A percentile compares a stretch with the other conserved stretches of the same genome.
These are phyloP conservation scores for Erebia ligea DNA, from an alignment of 2,888 invertebrate species.

Conservation along the genomic window DNA sequence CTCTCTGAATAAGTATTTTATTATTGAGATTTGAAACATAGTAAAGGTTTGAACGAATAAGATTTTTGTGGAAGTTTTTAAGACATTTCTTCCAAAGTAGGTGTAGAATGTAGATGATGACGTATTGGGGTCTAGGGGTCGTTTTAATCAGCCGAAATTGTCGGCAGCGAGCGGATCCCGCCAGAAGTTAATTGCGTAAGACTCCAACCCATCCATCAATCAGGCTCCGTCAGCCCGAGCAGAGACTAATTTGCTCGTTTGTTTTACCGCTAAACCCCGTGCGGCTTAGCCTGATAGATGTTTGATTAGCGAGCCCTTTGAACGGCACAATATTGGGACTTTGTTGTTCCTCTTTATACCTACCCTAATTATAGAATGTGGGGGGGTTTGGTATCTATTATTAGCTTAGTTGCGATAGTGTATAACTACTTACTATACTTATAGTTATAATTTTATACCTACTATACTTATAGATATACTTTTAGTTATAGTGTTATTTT, in stretches of 20 bases:
- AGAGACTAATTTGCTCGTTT: slow-evolving; percentile 79
- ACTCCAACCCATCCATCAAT: slow-evolving; percentile 76
- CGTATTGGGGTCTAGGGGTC: slow-evolving; percentile 6
- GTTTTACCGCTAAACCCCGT: slow-evolving; percentile 72
- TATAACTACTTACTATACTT: too few species aligned
- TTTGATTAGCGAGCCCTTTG: slow-evolving; percentile 46
- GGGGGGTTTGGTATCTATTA: background rate
- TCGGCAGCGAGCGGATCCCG: slow-evolving; percentile 51
- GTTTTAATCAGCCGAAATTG: slow-evolving; percentile 22
- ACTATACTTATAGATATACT: too few species aligned
- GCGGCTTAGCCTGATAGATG: slow-evolving; percentile 59
- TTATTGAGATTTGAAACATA: too few species aligned
- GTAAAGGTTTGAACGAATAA: too few species aligned
- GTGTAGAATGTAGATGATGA: background rate
- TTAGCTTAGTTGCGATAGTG: background rate
- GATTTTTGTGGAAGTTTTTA: background rate
- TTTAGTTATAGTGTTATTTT: too few species aligned
- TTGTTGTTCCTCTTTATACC: slow-evolving; percentile 1
- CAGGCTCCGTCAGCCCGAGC: slow-evolving; percentile 72
- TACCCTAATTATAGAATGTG: background rate
- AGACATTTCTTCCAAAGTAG: background rate
- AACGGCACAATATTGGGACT: slow-evolving; percentile 19
- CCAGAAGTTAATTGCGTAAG: slow-evolving; percentile 66
- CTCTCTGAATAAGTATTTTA: too few species aligned
- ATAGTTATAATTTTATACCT: too few species aligned